phyloP scores from a whole-genome alignment of 2,113 vertebrate genomes.

The Bothrops jararaca region DNA sequence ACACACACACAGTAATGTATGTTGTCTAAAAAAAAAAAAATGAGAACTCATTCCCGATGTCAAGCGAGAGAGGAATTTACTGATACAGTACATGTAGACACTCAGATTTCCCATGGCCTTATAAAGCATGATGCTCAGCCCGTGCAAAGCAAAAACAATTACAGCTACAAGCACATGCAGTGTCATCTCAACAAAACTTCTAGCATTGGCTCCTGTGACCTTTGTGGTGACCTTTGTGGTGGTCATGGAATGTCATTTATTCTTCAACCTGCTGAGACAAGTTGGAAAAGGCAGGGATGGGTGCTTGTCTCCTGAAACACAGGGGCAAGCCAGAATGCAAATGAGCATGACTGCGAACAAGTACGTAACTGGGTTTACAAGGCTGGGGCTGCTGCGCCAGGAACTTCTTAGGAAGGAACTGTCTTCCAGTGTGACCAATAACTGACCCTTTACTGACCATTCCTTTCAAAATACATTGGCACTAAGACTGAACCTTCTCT shows the following conservation, averaged over 20 bases:
- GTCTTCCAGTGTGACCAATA: not conserved
- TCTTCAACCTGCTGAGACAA: not conserved
- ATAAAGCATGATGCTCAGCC: not conserved
- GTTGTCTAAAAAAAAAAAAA: constrained; percentile 26
- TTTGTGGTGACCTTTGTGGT: not conserved
- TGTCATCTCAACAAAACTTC: not conserved
- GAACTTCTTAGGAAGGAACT: not conserved
- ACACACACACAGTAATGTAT: not conserved
- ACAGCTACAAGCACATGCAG: constrained; percentile 39
- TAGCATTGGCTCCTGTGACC: not conserved
- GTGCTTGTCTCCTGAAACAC: not conserved
- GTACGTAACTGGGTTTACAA: not conserved
- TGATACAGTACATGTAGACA: not conserved
- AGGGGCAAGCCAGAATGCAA: not conserved
- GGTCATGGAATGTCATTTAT: no score
- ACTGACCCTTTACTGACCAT: not conserved
- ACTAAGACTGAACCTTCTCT: not conserved
- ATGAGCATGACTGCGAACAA: not conserved
- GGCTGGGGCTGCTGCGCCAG: no score
- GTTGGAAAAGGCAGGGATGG: not conserved
- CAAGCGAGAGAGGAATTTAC: not conserved
- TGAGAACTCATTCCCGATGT: not conserved
- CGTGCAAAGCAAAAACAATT: constrained; percentile 30
- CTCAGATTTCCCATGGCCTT: constrained; percentile 21
- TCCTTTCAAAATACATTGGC: not conserved